These are phyloP conservation scores for Drosophila prostipennis DNA, from an alignment of 2,888 invertebrate species.

Conservation along the genomic window DNA sequence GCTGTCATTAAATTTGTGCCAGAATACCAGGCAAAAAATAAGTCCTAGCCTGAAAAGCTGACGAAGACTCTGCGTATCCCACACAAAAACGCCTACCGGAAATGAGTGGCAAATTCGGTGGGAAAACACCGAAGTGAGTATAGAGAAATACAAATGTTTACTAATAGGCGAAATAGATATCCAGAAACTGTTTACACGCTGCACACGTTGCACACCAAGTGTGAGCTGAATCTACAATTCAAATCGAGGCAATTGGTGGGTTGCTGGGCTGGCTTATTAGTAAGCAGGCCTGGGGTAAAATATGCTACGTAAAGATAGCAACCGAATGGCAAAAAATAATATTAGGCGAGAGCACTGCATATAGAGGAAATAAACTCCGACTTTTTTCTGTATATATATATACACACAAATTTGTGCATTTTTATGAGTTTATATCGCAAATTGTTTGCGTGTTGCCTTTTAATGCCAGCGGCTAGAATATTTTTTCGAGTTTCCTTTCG, in stretches of 20 bases:
- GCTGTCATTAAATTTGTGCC: constrained; percentile 55
- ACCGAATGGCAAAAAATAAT: constrained; percentile 27
- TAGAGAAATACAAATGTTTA: constrained; percentile 56
- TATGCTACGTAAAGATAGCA: constrained; percentile 32
- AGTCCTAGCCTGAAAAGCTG: background rate
- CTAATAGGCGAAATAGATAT: constrained; percentile 65
- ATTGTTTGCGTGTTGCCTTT: constrained; percentile 63
- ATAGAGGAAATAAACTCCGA: constrained; percentile 34
- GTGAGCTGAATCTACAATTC: constrained; percentile 64
- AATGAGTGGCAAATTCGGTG: constrained; percentile 55
- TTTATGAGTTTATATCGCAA: constrained; percentile 63
- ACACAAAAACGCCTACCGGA: constrained; percentile 48
- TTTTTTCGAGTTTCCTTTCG: constrained; percentile 39
- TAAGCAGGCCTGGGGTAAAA: constrained; percentile 52
- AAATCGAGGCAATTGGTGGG: constrained; percentile 50
- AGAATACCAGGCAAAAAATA: constrained; percentile 15
- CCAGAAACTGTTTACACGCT: constrained; percentile 57
- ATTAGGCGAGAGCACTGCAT: constrained; percentile 23
- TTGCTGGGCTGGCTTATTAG: constrained; percentile 58
- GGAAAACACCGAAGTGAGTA: constrained; percentile 46
- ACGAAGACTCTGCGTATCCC: constrained; percentile 16
- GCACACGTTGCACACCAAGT: constrained; percentile 55
- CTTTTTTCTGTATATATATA: constrained; percentile 13
- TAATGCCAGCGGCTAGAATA: constrained; percentile 60
- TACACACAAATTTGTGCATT: constrained; percentile 45